Evolutionary conservation across 2,888 invertebrate genomes (phyloP).

Genomic region (Pristionchus mayeri): DNA sequence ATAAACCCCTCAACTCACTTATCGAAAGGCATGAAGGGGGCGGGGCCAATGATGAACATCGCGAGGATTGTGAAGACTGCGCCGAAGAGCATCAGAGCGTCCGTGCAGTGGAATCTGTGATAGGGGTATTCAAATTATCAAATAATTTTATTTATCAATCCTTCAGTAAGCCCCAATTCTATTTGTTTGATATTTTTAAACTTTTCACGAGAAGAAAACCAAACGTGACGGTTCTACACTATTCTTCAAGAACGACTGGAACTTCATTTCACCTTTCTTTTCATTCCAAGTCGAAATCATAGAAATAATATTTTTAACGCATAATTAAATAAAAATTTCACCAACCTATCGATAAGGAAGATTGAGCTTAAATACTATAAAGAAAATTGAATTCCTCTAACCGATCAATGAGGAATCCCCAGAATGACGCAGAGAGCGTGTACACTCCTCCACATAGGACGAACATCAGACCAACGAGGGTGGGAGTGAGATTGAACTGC

Average conservation of each 20-base stretch:
- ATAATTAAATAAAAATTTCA: too few species aligned
- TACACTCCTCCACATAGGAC: conserved; percentile 75
- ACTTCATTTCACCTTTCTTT: too few species aligned
- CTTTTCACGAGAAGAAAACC: too few species aligned
- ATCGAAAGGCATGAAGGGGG: conserved; percentile 70
- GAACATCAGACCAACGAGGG: conserved; percentile 75
- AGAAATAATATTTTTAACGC: too few species aligned
- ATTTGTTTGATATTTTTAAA: background rate
- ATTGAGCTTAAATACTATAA: too few species aligned
- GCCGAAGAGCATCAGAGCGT: conserved; percentile 72
- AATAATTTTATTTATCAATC: too few species aligned
- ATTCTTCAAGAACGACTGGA: too few species aligned
- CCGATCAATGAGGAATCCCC: conserved; percentile 73
- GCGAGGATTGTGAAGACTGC: conserved; percentile 68
- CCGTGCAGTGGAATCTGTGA: conserved; percentile 65
- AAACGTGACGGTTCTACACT: too few species aligned
- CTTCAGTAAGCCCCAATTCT: too few species aligned
- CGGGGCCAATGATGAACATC: conserved; percentile 76
- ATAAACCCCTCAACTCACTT: conserved; percentile 56
- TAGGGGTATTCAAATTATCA: too few species aligned
- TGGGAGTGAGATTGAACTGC: conserved; percentile 74
- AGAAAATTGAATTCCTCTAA: conserved; percentile 46
- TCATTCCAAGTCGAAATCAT: too few species aligned
- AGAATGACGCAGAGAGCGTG: conserved; percentile 71
- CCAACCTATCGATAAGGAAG: too few species aligned